Evolutionary conservation across 2,797 vertebrate genomes (phyloP).

Genomic region (Spondyliosoma cantharus): DNA sequence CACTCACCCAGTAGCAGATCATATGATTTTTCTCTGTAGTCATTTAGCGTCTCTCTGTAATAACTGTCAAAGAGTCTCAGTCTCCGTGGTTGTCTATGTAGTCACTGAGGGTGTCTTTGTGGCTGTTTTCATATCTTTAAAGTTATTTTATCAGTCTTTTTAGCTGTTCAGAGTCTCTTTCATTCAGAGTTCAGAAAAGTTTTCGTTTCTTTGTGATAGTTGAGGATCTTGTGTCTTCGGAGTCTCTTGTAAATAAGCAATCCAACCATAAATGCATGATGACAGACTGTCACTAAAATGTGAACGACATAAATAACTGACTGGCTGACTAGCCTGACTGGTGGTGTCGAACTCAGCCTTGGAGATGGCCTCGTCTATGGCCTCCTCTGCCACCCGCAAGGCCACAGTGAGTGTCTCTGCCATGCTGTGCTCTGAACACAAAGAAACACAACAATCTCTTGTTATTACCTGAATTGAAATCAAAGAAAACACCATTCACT

Average conservation of each 20-base stretch:
- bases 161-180: neutral
- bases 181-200: no score
- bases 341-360: conserved; percentile 89
- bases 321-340: no score
- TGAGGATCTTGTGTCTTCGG: neutral
- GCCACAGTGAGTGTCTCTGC: conserved; percentile 93
- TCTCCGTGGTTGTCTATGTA: neutral
- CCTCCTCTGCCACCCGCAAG: conserved; percentile 93
- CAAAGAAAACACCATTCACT: conserved; percentile 5
- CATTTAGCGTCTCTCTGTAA: neutral
- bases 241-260: neutral
- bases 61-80: no score
- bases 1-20: neutral
- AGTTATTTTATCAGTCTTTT: neutral
- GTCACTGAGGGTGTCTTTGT: neutral
- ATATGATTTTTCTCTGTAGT: neutral
- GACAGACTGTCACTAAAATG: neutral
- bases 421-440: conserved; percentile 92
- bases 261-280: neutral
- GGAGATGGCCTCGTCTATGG: conserved; percentile 95
- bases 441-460: neutral
- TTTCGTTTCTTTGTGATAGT: no score
- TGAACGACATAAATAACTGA: conserved; percentile 72
- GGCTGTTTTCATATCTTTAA: neutral
- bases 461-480: neutral